Percentiles rank a stretch among this genome's conserved stretches.
phyloP scores from a whole-genome alignment of 2,888 invertebrate species.

The Himalopsyche anomala region DNA sequence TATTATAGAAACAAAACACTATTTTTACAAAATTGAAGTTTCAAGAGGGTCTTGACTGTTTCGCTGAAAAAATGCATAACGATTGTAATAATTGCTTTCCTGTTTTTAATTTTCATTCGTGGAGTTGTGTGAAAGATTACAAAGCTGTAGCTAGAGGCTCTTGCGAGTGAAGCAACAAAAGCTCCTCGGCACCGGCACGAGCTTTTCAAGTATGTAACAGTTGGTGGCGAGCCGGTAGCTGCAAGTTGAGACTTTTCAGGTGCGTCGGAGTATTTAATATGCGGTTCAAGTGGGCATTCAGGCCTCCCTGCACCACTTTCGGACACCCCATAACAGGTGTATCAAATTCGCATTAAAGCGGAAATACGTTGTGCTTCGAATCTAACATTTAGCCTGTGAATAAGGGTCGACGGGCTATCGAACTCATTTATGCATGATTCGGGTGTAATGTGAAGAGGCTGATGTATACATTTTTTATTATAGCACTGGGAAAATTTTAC shows the following conservation, averaged over 20 bases:
- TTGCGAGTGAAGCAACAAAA: constrained; percentile 14
- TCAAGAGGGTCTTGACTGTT: too few relatives aligned
- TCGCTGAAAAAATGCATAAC: background rate
- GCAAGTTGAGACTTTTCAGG: constrained; percentile 37
- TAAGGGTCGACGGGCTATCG: constrained; percentile 36
- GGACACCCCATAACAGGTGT: constrained; percentile 55
- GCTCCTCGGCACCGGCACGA: constrained; percentile 18
- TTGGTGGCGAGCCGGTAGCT: constrained; percentile 16
- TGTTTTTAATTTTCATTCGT: constrained; percentile 28
- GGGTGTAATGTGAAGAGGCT: constrained; percentile 28
- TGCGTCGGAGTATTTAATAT: constrained; percentile 56
- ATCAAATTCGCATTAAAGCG: constrained; percentile 57
- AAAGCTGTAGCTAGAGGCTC: constrained; percentile 17
- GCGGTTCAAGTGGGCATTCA: constrained; percentile 44
- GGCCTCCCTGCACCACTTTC: constrained; percentile 19
- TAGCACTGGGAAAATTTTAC: background rate
- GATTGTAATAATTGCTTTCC: constrained; percentile 38
- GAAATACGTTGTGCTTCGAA: constrained; percentile 48
- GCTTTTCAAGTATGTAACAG: constrained; percentile 41
- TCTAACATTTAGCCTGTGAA: constrained; percentile 10
- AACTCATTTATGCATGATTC: constrained; percentile 27
- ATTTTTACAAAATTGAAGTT: too few relatives aligned
- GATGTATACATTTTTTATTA: background rate
- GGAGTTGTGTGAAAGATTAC: constrained; percentile 24
- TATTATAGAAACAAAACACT: too few relatives aligned